Base-by-base conservation (phyloP, 1,140 invertebrate species). In the Holotrichia oblita region DNA sequence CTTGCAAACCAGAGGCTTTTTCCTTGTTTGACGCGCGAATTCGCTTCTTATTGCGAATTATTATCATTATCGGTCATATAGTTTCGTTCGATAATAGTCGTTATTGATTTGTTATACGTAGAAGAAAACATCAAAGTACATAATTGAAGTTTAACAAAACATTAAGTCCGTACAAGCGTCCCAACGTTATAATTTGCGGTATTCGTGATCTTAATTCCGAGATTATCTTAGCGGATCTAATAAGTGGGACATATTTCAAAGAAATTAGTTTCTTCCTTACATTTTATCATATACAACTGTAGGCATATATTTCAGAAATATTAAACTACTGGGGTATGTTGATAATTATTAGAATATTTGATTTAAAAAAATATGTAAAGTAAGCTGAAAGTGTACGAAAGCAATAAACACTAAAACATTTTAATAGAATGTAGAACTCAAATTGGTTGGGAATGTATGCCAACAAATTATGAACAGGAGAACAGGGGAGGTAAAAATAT, bases 1-100 rank as follows among this genome's bases (percentile, higher is more conserved):
- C 61, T 69, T 14, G 61, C 14, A 27, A 69, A 69, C 61, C 22
- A 7, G 61, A 27, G 22, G 24, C 22, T 20, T 17, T 69, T 69
- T 69, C 61, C 61, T 69, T 34, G 61, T 69, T 69, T 34, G 61
- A 27, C 61, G 61, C 61, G 61, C 61, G 61, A 69, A 34, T 20
- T 69, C 22, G 27, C 61, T 69, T 34, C 61, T 69, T 69, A 69
- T 69, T 69, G 9, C 20, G 61, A 69, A 69, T 69, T 69, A 69
- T 69, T 69, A 22, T 69, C 61, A 69, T 69, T 69, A 69, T 12
- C 27, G 61, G 22, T 69, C 61, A 22, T 69, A 48, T 48, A 69
- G 22, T 69, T 34, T 34, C 22, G 12, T 27, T 34, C 61, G 61
- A 69, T 69, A 69, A 69, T 27, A 69, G 61, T 69, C 61, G 20